A percentile compares a stretch with the other conserved stretches of the same genome.
These are phyloP conservation scores for Saccostrea echinata DNA, from an alignment of 1,140 invertebrate species.

Conservation along the genomic window DNA sequence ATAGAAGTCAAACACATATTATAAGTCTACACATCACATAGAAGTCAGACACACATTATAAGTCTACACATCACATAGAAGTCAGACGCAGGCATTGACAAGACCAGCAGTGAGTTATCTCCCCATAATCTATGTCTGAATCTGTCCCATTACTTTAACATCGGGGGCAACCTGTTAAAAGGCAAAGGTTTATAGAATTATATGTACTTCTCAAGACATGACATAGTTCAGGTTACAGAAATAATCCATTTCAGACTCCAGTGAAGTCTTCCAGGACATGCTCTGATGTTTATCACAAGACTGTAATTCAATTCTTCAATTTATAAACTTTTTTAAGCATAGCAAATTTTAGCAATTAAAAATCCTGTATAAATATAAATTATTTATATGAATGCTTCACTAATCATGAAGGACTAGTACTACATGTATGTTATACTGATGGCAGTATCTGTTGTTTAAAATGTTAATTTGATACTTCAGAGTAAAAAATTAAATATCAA, in stretches of 20 bases:
- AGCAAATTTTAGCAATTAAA: too few relatives aligned
- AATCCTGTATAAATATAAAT: too few relatives aligned
- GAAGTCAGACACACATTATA: neutral
- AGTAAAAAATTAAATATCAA: too few relatives aligned
- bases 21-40: too few relatives aligned
- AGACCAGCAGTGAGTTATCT: neutral
- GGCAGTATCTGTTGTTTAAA: too few relatives aligned
- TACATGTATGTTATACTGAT: too few relatives aligned
- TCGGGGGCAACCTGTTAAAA: conserved; percentile 75
- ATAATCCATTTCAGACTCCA: neutral
- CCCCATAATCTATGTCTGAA: conserved; percentile 39
- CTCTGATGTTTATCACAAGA: neutral
- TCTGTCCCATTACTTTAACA: conserved; percentile 78
- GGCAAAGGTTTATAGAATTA: neutral
- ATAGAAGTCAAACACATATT: neutral
- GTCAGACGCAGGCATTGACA: neutral
- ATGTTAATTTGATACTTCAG: too few relatives aligned
- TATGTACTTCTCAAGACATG: too few relatives aligned
- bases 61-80: neutral
- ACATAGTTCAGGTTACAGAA: neutral
- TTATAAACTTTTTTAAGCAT: too few relatives aligned
- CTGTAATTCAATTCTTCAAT: too few relatives aligned
- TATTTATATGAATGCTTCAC: too few relatives aligned
- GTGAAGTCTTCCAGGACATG: neutral
- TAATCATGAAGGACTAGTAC: too few relatives aligned